phyloP scores from a whole-genome alignment of 2,113 vertebrate genomes.

The Gobius niger region DNA sequence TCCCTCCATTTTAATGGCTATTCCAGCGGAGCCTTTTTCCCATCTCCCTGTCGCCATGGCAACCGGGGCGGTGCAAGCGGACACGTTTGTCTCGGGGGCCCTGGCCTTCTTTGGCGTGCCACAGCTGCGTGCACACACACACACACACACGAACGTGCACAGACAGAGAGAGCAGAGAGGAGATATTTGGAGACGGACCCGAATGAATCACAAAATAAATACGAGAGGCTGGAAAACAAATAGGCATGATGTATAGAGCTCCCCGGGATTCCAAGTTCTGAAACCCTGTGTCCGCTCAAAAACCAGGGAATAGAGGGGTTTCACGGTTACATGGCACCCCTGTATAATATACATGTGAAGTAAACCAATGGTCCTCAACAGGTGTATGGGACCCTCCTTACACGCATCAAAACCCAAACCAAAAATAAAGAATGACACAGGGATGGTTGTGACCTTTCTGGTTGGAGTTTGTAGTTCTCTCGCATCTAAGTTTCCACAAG shows the following conservation, averaged over 20 bases:
- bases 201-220: slow-evolving; percentile 25
- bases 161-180: slow-evolving; percentile 34
- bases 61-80: slow-evolving; percentile 79
- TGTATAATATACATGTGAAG: background rate
- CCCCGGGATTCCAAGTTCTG: background rate
- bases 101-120: slow-evolving; percentile 76
- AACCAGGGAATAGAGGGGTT: background rate
- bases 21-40: slow-evolving; percentile 78
- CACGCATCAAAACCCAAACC: too few species aligned
- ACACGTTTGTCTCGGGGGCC: slow-evolving; percentile 82
- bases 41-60: slow-evolving; percentile 81
- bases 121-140: slow-evolving; percentile 69
- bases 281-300: background rate
- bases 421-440: too few species aligned
- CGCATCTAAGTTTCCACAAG: too few species aligned
- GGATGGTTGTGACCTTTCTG: too few species aligned
- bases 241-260: slow-evolving; percentile 7
- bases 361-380: too few species aligned
- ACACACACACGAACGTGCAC: slow-evolving; percentile 60
- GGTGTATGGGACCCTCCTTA: too few species aligned
- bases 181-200: slow-evolving; percentile 25
- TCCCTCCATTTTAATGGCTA: slow-evolving; percentile 79
- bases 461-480: too few species aligned
- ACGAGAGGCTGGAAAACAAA: slow-evolving; percentile 31
- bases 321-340: background rate